These are phyloP conservation scores for Dendroctonus ponderosae DNA, from an alignment of 1,140 invertebrate genomes.

Conservation along the genomic window DNA sequence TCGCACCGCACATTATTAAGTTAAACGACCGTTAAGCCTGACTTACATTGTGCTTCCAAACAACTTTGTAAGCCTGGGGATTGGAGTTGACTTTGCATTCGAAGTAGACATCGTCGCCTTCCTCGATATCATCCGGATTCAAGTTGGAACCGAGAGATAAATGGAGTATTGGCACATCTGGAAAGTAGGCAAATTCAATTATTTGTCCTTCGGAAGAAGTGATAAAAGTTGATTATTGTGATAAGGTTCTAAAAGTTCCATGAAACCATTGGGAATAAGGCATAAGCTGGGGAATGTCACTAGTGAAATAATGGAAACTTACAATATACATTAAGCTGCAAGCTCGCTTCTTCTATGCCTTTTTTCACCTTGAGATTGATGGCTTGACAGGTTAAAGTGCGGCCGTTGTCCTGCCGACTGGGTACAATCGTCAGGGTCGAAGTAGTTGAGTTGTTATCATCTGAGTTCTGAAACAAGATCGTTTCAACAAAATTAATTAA, in stretches of 20 bases:
- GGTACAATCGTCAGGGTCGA: slow-evolving; percentile 75
- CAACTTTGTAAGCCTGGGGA: slow-evolving; percentile 81
- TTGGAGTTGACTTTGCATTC: slow-evolving; percentile 85
- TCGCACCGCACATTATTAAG: neutral
- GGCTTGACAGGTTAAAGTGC: slow-evolving; percentile 74
- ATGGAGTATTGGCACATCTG: slow-evolving; percentile 73
- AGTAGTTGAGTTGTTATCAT: slow-evolving; percentile 76
- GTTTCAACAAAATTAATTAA: slow-evolving; percentile 1
- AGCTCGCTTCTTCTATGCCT: slow-evolving; percentile 70
- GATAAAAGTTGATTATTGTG: too few species aligned
- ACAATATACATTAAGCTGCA: slow-evolving; percentile 83
- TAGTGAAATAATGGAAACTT: slow-evolving; percentile 53
- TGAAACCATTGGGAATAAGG: neutral
- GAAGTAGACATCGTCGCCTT: slow-evolving; percentile 88
- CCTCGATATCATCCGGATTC: slow-evolving; percentile 84
- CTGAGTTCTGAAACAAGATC: slow-evolving; percentile 61
- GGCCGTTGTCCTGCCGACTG: slow-evolving; percentile 72
- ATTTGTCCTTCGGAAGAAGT: too few species aligned
- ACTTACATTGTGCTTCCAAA: slow-evolving; percentile 92
- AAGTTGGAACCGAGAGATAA: slow-evolving; percentile 78
- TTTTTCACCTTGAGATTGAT: slow-evolving; percentile 73
- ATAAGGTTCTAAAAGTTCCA: neutral
- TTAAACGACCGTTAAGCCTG: too few species aligned
- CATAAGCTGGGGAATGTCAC: too few species aligned
- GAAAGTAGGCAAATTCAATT: slow-evolving; percentile 35